phyloP scores from a whole-genome alignment of 2,888 invertebrate genomes.

The Augochlorella aurata region DNA sequence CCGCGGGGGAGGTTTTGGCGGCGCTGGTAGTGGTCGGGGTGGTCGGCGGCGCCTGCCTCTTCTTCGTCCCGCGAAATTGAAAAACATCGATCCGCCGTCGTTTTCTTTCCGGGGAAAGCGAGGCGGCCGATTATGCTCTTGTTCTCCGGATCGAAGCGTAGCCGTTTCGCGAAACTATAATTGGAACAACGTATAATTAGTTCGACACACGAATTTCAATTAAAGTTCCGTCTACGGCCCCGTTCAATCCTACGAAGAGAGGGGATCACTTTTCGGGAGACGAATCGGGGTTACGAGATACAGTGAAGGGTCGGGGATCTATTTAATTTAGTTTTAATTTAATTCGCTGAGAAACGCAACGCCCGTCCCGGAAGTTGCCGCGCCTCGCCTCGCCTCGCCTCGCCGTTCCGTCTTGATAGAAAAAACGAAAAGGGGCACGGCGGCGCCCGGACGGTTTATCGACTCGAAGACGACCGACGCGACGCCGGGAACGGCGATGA shows the following conservation, averaged over 20 bases:
- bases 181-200: constrained; percentile 51
- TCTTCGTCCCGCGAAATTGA: constrained; percentile 27
- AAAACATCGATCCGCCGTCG: constrained; percentile 35
- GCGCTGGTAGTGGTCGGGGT: background rate
- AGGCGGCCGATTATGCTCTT: constrained; percentile 26
- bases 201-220: constrained; percentile 59
- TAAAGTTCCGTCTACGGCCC: constrained; percentile 44
- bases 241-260: constrained; percentile 17
- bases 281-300: constrained; percentile 25
- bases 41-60: background rate
- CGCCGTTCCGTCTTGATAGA: constrained; percentile 32
- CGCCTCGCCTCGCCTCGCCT: constrained; percentile 8
- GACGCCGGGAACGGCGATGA: constrained; percentile 3
- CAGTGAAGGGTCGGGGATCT: constrained; percentile 18
- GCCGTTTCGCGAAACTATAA: constrained; percentile 19
- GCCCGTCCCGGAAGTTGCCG: background rate
- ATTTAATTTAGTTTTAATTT: constrained; percentile 63
- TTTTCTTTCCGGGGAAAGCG: background rate
- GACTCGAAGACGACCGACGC: constrained; percentile 1
- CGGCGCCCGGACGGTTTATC: constrained; percentile 15
- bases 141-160: constrained; percentile 11
- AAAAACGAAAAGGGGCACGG: background rate
- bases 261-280: constrained; percentile 39
- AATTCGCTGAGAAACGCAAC: constrained; percentile 35
- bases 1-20: background rate